phyloP scores from a whole-genome alignment of 2,888 invertebrate species.

The Stenurella melanura region DNA sequence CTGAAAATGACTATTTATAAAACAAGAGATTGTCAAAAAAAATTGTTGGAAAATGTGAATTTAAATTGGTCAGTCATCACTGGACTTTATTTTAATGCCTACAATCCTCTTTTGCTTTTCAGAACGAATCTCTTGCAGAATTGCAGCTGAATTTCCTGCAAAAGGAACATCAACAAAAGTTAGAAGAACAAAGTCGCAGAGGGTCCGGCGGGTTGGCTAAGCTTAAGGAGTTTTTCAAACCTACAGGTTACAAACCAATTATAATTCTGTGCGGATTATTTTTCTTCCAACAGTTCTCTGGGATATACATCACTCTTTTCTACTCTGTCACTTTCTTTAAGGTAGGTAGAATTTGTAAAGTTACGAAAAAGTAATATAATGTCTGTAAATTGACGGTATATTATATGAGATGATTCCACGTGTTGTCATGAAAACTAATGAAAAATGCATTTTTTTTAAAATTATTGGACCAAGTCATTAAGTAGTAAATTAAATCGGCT shows the following conservation, averaged over 20 bases:
- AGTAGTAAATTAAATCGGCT: too few species aligned
- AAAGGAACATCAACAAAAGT: constrained; percentile 75
- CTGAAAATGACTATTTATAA: too few species aligned
- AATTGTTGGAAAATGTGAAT: too few species aligned
- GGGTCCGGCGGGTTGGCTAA: constrained; percentile 68
- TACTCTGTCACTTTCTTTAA: constrained; percentile 78
- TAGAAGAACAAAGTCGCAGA: constrained; percentile 68
- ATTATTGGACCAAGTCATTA: too few species aligned
- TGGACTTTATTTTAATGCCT: not conserved
- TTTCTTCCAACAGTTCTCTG: constrained; percentile 78
- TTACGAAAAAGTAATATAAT: too few species aligned
- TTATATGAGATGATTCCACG: too few species aligned
- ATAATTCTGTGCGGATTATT: constrained; percentile 76
- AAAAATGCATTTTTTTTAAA: too few species aligned
- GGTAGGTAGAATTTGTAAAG: too few species aligned
- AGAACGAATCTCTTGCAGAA: constrained; percentile 74
- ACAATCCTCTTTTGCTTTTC: constrained; percentile 45
- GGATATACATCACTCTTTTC: constrained; percentile 79
- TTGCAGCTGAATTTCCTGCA: constrained; percentile 74
- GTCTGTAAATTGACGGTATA: too few species aligned
- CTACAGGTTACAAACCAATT: constrained; percentile 78
- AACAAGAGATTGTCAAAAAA: too few species aligned
- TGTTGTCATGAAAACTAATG: too few species aligned
- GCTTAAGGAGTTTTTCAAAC: constrained; percentile 73
- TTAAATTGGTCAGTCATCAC: too few species aligned